These are phyloP conservation scores for cattle (Bos taurus) DNA, from an alignment of 2,113 vertebrate species.

Conservation along the genomic window ARS-UCD2.0 NC_037328.1:22038501-22039000, in stretches of 20 bases:
- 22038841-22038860: background rate
- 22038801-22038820: background rate
- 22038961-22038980: background rate
- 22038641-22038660: background rate
- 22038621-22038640: conserved; percentile 4
- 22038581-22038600: background rate
- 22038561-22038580: background rate
- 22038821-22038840: background rate
- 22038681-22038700: background rate
- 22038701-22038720: background rate
- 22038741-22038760: background rate
- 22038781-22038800: background rate
- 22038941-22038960: background rate
- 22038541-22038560: background rate
- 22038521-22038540: background rate
- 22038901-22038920: background rate
- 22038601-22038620: background rate
- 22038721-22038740: background rate
- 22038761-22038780: too few species aligned
- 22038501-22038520: background rate
- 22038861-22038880: background rate
- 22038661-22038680: background rate
- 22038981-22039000: background rate
- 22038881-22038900: background rate
- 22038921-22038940: background rate